Evolutionary conservation across 2,888 invertebrate genomes (phyloP), one percentile per base, ranked within the genome.

Genomic region (Pristionchus entomophagus): DNA sequence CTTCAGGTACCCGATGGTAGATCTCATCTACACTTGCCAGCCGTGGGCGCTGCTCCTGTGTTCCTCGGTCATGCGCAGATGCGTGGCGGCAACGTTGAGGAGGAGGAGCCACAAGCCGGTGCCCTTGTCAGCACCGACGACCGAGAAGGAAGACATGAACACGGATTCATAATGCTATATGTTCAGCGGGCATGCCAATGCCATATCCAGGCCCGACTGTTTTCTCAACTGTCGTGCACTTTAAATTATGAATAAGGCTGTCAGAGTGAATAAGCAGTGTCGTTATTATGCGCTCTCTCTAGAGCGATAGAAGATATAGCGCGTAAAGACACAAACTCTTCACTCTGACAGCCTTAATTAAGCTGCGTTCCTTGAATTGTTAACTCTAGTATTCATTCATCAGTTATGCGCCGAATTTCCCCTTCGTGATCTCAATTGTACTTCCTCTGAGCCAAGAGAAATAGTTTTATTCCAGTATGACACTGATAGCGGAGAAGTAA

Each of bases 1-100:
- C 1, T 59, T 12, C 45, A 84, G 83, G 29, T 84, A 84, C 35
- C 83, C 83, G 14, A 84, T 84, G 83, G 65, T 84, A 0, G 83
- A 84, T 32, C 62, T 84, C 29, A 84, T 84, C 83, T 84, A 84
- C 65, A 65, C 83, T 49, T 84, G 83, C n/a, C 83, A 84, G 49
- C 83, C 83, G 5, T 84, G 83, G 83, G 83, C 83, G 22, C 83
- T 84, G 17, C 62, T 84, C 38, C 22, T 84, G 35, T 84, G 32
- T 49, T 84, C 83, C 17, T 84, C 83, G 49, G 83, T 84, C 14
- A 84, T 84, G 65, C 62, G 83, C 38, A 82, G 59, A 59, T 59
- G 26, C 35, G 41, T 82, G 82, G n/a, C 59, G 82, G 29, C 35
- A 10, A 82, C 82, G 0, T 17, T 45, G 59, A 38, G 59, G 26